These are phyloP conservation scores for Germaria angustata DNA, from an alignment of 2,888 invertebrate genomes.

Conservation along the genomic window DNA sequence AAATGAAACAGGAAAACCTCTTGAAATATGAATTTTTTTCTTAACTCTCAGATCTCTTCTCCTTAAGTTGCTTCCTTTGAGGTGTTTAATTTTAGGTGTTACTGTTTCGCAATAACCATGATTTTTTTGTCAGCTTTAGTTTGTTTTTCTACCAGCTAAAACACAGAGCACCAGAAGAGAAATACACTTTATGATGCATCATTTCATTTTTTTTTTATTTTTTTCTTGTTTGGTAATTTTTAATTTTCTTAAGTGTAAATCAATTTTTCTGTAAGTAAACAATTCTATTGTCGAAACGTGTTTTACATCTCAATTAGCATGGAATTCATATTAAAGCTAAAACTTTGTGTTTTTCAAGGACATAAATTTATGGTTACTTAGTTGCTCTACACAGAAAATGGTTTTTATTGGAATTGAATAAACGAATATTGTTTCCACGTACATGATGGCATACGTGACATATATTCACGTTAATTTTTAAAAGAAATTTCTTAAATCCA, in stretches of 20 bases:
- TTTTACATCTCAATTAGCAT: constrained; percentile 4
- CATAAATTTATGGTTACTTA: constrained; percentile 41
- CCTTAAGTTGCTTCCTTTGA: neutral
- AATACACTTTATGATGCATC: constrained; percentile 45
- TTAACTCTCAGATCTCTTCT: neutral
- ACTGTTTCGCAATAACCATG: constrained; percentile 27
- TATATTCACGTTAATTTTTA: no score
- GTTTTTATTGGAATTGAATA: neutral
- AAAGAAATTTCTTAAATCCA: no score
- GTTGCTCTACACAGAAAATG: neutral
- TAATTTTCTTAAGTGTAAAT: constrained; percentile 63
- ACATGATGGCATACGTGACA: no score
- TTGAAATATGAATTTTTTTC: neutral
- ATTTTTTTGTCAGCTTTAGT: constrained; percentile 43
- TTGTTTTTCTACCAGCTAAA: neutral
- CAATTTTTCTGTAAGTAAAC: constrained; percentile 43
- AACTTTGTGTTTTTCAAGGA: constrained; percentile 17
- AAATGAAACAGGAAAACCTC: constrained; percentile 24
- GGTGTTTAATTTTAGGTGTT: constrained; percentile 15
- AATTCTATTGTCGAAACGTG: constrained; percentile 27
- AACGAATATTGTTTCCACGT: neutral
- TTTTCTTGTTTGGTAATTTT: constrained; percentile 21
- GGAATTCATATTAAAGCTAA: neutral
- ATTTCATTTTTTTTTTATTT: constrained; percentile 2
- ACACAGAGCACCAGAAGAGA: neutral